A percentile compares a stretch with the other conserved stretches of the same genome.
phyloP scores from a whole-genome alignment of 2,113 vertebrate genomes.

The Butorides virescens region DNA sequence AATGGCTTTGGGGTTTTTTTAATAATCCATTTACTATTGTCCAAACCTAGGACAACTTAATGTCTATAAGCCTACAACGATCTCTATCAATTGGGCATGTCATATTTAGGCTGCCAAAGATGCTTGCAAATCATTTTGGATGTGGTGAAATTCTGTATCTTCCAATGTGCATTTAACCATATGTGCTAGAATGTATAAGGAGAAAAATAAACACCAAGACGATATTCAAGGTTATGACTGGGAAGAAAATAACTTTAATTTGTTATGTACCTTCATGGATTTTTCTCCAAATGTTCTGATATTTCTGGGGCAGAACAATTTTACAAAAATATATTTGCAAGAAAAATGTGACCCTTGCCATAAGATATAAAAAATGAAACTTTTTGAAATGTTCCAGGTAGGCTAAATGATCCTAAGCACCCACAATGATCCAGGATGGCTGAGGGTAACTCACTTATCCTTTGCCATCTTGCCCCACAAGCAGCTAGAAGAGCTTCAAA shows the following conservation, averaged over 20 bases:
- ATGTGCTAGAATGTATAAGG: background rate
- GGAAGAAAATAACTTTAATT: background rate
- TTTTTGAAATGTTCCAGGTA: background rate
- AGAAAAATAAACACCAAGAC: background rate
- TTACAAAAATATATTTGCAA: background rate
- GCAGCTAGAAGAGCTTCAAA: background rate
- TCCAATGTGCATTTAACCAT: background rate
- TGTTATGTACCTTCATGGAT: background rate
- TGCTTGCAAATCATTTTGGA: background rate
- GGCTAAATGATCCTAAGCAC: background rate
- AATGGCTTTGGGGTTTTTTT: background rate
- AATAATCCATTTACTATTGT: background rate
- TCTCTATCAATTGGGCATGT: background rate
- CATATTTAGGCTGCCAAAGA: background rate
- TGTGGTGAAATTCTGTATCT: background rate
- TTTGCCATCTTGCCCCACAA: background rate
- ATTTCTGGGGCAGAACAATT: background rate
- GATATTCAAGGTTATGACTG: background rate
- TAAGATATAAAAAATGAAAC: background rate
- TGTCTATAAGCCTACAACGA: background rate
- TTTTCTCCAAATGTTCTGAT: background rate
- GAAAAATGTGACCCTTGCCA: background rate
- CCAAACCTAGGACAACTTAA: background rate
- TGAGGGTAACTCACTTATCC: background rate
- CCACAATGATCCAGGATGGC: background rate